Percentiles rank a stretch among this genome's conserved stretches.
phyloP scores from a whole-genome alignment of 1,140 invertebrate species.

The Brachionus paranguensis region DNA sequence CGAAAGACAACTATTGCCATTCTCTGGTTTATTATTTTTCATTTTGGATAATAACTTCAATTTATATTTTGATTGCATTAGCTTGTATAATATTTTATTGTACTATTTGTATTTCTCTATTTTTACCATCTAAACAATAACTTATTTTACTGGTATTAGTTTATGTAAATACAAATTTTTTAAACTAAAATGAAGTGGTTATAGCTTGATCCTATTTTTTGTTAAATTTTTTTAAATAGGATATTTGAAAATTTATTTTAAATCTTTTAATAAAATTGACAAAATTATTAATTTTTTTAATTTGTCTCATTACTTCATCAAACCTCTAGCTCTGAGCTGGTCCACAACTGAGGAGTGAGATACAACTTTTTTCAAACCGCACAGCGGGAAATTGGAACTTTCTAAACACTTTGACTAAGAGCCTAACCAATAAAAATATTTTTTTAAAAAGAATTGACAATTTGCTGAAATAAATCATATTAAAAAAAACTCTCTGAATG shows the following conservation, averaged over 20 bases:
- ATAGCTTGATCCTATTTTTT: no score
- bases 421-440: no score
- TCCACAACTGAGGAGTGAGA: no score
- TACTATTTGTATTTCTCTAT: slow-evolving; percentile 15
- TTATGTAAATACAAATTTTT: no score
- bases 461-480: no score
- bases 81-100: slow-evolving; percentile 33
- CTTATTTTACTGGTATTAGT: neutral
- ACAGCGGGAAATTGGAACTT: no score
- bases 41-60: slow-evolving; percentile 17
- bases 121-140: slow-evolving; percentile 20
- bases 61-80: neutral
- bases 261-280: neutral
- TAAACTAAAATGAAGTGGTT: no score
- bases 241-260: neutral
- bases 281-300: neutral
- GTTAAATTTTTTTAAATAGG: no score
- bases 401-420: no score
- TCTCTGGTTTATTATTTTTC: neutral
- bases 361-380: no score
- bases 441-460: no score
- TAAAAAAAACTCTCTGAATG: no score
- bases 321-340: neutral
- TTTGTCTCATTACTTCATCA: neutral
- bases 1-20: neutral